These are phyloP conservation scores for Trogon melanurus DNA, from an alignment of 2,113 vertebrate genomes.

Conservation along the genomic window DNA sequence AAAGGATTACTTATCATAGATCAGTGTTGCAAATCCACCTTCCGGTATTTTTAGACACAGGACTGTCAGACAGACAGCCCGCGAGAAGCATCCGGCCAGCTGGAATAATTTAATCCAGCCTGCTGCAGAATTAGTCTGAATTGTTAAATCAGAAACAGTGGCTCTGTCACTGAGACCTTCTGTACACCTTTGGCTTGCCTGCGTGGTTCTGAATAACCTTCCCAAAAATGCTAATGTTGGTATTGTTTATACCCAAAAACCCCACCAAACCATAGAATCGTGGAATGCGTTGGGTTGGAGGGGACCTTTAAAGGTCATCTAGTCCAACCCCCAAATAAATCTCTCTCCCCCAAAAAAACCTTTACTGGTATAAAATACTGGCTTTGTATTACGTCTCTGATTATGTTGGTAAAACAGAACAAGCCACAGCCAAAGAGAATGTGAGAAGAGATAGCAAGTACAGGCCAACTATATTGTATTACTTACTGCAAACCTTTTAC, in stretches of 20 bases:
- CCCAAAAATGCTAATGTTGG: background rate
- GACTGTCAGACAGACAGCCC: background rate
- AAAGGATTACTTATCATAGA: constrained; percentile 14
- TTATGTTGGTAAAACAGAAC: background rate
- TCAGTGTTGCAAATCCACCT: constrained; percentile 37
- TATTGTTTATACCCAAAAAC: background rate
- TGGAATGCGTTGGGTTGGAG: no score
- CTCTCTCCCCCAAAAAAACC: background rate
- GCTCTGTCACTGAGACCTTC: background rate
- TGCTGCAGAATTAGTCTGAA: background rate
- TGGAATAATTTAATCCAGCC: constrained; percentile 22
- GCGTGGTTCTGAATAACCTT: background rate
- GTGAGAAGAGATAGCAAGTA: background rate
- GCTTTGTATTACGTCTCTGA: background rate
- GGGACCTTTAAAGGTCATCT: no score
- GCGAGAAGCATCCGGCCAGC: background rate
- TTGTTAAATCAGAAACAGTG: background rate
- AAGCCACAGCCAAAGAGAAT: background rate
- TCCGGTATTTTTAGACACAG: constrained; percentile 20
- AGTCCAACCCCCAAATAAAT: no score
- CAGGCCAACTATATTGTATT: background rate
- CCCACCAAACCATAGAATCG: background rate
- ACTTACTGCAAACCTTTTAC: background rate
- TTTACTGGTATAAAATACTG: no score
- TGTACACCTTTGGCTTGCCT: background rate